A percentile compares a stretch with the other conserved stretches of the same genome.
These are phyloP conservation scores for Ammodytes dubius DNA, from an alignment of 2,113 vertebrate genomes.

Conservation along the genomic window DNA sequence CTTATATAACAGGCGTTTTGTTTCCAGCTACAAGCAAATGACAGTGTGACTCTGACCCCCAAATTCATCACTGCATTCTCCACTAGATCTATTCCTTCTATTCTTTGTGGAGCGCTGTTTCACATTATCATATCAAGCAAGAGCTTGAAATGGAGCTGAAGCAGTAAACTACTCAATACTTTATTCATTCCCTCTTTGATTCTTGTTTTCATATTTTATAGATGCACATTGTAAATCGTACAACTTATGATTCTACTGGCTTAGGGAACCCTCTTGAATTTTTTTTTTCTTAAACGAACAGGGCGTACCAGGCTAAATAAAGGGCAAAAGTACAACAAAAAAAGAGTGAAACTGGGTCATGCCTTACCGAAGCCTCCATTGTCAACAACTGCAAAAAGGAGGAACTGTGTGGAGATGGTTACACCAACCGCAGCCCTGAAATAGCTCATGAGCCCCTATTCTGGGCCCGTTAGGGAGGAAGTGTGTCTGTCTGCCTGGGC, in stretches of 20 bases:
- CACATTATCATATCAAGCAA: conserved; percentile 14
- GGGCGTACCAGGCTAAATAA: neutral
- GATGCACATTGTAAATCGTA: neutral
- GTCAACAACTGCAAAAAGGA: conserved; percentile 62
- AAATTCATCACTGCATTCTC: conserved; percentile 6
- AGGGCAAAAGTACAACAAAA: conserved; percentile 13
- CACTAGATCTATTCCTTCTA: conserved; percentile 22
- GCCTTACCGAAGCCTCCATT: conserved; percentile 29
- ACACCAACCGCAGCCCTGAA: conserved; percentile 62
- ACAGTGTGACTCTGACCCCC: conserved; percentile 13
- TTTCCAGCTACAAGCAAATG: conserved; percentile 1
- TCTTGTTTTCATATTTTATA: neutral
- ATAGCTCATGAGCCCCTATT: conserved; percentile 75
- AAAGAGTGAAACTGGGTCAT: conserved; percentile 41
- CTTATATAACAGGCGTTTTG: conserved; percentile 44
- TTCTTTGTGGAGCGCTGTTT: conserved; percentile 25
- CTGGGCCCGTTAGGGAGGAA: conserved; percentile 64
- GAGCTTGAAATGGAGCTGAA: conserved; percentile 35
- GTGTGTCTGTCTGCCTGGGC: conserved; percentile 58
- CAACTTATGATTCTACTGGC: neutral
- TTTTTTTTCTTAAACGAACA: neutral
- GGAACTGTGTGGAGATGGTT: conserved; percentile 65
- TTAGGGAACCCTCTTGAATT: neutral
- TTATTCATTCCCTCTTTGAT: neutral
- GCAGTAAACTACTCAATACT: neutral